Percentiles rank a stretch among this genome's conserved stretches.
phyloP scores from a whole-genome alignment of 2,113 vertebrate genomes.

The Mirounga angustirostris region DNA sequence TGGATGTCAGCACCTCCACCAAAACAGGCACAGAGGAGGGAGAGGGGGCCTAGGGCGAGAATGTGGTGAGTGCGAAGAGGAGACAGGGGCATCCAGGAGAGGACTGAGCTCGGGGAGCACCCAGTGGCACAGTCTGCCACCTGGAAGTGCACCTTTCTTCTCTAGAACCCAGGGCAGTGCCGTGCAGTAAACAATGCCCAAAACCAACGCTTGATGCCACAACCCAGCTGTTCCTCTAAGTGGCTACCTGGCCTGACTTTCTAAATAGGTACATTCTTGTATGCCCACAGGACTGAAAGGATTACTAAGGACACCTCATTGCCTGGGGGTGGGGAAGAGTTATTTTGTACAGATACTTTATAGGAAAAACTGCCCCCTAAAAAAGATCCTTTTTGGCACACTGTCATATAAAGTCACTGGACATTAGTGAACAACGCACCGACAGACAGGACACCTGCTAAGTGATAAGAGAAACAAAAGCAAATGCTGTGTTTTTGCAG shows the following conservation, averaged over 20 bases:
- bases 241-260: neutral
- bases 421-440: neutral
- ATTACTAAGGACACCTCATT: neutral
- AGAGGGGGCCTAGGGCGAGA: neutral
- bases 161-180: no score
- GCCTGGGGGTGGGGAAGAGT: neutral
- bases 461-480: neutral
- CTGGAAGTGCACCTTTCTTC: neutral
- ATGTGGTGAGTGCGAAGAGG: neutral
- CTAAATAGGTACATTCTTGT: neutral
- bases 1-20: no score
- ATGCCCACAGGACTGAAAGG: neutral
- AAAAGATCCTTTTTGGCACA: neutral
- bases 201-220: neutral
- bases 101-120: rapidly evolving
- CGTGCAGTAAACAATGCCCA: no score
- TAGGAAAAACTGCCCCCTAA: neutral
- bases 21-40: neutral
- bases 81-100: neutral
- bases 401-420: neutral
- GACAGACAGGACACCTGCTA: neutral
- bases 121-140: neutral
- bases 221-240: no score
- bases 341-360: neutral
- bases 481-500: neutral